These are phyloP conservation scores for Chloropsis cyanopogon DNA, from an alignment of 2,113 vertebrate species.

Conservation along the genomic window DNA sequence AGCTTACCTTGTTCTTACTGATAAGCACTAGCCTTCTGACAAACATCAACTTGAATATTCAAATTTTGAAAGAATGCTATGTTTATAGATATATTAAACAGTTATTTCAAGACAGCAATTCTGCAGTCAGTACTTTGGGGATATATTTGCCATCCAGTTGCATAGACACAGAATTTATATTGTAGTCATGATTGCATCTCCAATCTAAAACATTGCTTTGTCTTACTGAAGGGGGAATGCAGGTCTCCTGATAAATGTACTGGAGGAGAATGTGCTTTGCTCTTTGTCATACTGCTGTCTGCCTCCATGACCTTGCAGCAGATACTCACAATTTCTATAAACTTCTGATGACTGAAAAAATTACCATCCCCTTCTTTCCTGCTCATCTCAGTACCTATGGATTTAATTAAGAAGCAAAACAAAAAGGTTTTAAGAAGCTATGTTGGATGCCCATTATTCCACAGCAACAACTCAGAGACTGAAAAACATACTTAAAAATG, in stretches of 20 bases:
- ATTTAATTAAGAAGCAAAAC: not conserved
- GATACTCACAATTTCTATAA: not conserved
- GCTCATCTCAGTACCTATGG: not conserved
- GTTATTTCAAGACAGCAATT: not conserved
- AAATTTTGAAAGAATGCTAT: not conserved
- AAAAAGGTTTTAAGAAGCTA: not conserved
- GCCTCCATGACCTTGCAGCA: not conserved
- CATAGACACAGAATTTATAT: not conserved
- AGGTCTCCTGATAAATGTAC: not conserved
- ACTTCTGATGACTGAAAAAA: not conserved
- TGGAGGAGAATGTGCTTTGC: not conserved
- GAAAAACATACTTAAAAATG: not conserved
- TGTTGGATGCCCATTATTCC: not conserved
- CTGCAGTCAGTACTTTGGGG: not conserved
- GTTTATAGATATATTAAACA: not conserved
- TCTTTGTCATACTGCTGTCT: not conserved
- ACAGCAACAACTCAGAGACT: not conserved
- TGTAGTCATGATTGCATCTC: not conserved
- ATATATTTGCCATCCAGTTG: not conserved
- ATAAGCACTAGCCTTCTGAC: not conserved
- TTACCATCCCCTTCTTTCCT: not conserved
- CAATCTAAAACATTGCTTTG: slow-evolving; percentile 5
- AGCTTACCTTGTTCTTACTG: not conserved
- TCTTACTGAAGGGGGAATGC: not conserved
- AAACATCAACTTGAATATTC: not conserved